Conservation (phyloP, 2,797 vertebrate genomes). For the Coranthus polyacanthus region DNA sequence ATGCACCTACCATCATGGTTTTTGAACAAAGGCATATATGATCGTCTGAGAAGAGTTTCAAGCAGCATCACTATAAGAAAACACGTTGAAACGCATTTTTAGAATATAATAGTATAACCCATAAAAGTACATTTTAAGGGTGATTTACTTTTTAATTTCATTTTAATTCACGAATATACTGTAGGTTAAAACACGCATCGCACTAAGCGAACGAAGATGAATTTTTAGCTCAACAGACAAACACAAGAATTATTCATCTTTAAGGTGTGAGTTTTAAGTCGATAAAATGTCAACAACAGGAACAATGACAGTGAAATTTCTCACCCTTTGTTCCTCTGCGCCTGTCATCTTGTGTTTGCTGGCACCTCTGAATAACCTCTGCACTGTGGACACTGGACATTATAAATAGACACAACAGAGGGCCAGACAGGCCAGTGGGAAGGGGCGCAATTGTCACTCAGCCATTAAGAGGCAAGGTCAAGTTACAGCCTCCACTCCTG, state of each 20-base stretch:
- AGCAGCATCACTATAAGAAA: slow-evolving; percentile 9
- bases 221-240: neutral
- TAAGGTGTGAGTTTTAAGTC: no score
- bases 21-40: neutral
- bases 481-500: slow-evolving; percentile 69
- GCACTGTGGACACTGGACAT: slow-evolving; percentile 70
- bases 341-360: slow-evolving; percentile 57
- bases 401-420: slow-evolving; percentile 81
- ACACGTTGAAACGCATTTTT: neutral
- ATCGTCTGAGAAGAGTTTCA: slow-evolving; percentile 19
- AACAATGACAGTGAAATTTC: slow-evolving; percentile 44
- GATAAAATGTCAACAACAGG: slow-evolving; percentile 25
- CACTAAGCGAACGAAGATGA: neutral
- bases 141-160: neutral
- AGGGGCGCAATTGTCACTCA: slow-evolving; percentile 69
- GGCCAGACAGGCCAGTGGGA: slow-evolving; percentile 72
- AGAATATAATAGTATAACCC: no score
- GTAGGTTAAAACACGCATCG: neutral
- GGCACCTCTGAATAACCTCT: slow-evolving; percentile 77
- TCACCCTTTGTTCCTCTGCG: slow-evolving; percentile 75
- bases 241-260: neutral
- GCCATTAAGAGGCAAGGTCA: slow-evolving; percentile 76
- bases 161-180: neutral
- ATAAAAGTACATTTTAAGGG: neutral
- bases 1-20: slow-evolving; percentile 48